Base-by-base conservation (phyloP, 2,797 vertebrate species). In the Hozukius guyotensis region DNA sequence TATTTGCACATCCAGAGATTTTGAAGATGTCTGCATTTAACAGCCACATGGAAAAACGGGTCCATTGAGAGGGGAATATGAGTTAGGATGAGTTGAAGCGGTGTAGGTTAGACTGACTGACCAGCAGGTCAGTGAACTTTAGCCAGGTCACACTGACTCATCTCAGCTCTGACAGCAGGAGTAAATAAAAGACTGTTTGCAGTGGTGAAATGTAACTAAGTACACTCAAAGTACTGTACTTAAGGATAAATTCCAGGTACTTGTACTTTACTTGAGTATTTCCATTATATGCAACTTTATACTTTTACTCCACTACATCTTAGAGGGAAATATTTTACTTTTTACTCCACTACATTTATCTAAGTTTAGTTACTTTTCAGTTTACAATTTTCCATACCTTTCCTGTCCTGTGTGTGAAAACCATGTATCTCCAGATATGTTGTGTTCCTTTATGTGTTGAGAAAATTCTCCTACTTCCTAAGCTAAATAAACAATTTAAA, bases 81-180 rank as follows among this genome's bases (percentile, higher is more conserved):
- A 69, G 46, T 20, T 60, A 6, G n/a, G 52, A 59, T 53, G 55
- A 80, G 16, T 53, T 36, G 6, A n/a, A 34, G 2, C 2, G 14
- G 7, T 56, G 2, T 8, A 52, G 13, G 8, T 53, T 53, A 31
- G 4, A 72, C 20, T 75, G 55, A 34, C 24, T 64, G 73, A 71
- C 81, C 66, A 78, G 60, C 34, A 20, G 73, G 67, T 84, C 81
- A 60, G 65, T 86, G 69, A 85, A 87, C 83, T 85, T 83, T 42
- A 57, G 32, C 65, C 32, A 5, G 64, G 70, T 82, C 80, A 71
- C 29, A 29, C 1, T 82, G 75, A 88, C 53, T 87, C 77, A 83
- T 56, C 77, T 86, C 57, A 72, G 69, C 70, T 79, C 36, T 4
- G 27, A 20, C 79, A 62, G 22, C 49, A 71, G 66, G 73, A 86